Evolutionary conservation across 2,797 vertebrate species (phyloP), one percentile per base, ranked within the genome.

Genomic region (Syngnathus acus): DNA sequence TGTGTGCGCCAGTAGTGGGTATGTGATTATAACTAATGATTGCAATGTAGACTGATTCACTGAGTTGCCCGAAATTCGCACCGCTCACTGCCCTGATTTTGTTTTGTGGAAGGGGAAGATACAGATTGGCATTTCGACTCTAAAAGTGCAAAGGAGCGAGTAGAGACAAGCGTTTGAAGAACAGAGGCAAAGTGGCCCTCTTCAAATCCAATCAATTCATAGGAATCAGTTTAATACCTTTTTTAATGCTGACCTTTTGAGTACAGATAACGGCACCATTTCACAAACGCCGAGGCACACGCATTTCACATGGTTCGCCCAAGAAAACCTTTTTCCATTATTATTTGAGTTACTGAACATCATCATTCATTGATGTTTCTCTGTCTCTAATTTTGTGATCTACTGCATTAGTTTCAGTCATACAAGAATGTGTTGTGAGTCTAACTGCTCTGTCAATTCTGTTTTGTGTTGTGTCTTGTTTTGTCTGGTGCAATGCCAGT

Each of bases 401-500:
- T 62, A 11, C 71, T 40, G 21, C 64, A 57, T 58, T 4, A 43
- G 16, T 55, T 45, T 11, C n/a, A 39, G 74, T 67, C 68, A 64
- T 67, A 69, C 72, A 62, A 65, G 38, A 53, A 65, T 71, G 58
- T 76, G 75, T 83, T 73, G 69, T 82, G 70, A 84, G 78, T 85
- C 80, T 85, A 81, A 88, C 82, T 67, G 77, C 77, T 71, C 72
- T 83, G 71, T 86, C 78, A 67, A 66, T 73, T 87, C 73, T 87
- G 79, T 71, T 85, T 73, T 87, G 82, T 86, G 78, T 87, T 67
- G 80, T 75, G 72, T 84, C 72, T 76, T 79, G 77, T 88, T 76
- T 75, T 75, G 77, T 88, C 70, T 86, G 80, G 77, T 88, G 82
- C 76, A 70, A 75, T 82, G 84, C 82, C 88, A 89, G 91, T 90